These are phyloP conservation scores for Pogoniulus pusillus DNA, from an alignment of 2,797 vertebrate genomes.

Conservation along the genomic window DNA sequence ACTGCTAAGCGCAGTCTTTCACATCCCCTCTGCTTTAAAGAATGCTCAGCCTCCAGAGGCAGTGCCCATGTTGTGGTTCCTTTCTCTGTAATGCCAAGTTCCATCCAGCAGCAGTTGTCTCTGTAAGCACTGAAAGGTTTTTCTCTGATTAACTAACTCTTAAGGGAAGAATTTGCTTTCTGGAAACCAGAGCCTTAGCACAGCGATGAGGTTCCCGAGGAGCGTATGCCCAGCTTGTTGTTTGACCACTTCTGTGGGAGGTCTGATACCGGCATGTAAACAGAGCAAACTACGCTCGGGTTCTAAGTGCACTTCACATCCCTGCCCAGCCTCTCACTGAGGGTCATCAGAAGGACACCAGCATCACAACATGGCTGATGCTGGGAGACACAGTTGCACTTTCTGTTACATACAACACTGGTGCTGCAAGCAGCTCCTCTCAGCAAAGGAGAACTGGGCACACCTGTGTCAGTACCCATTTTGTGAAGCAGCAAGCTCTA, in stretches of 20 bases:
- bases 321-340: background rate
- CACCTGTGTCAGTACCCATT: rapidly evolving
- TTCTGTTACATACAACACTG: background rate
- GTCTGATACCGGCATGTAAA: background rate
- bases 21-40: background rate
- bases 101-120: conserved; percentile 30
- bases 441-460: background rate
- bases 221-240: conserved; percentile 19
- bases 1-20: background rate
- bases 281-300: background rate
- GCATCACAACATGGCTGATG: background rate
- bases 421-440: background rate
- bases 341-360: background rate
- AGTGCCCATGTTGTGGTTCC: background rate
- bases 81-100: background rate
- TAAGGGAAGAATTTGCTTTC: conserved; percentile 60
- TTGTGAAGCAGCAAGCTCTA: background rate
- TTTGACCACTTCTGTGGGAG: background rate
- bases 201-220: conserved; percentile 15
- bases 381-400: background rate
- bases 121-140: conserved; percentile 54
- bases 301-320: background rate
- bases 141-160: conserved; percentile 67
- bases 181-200: conserved; percentile 60
- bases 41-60: background rate